These are phyloP conservation scores for Mionectes olivaceus DNA, from an alignment of 2,797 vertebrate genomes.

Conservation along the genomic window DNA sequence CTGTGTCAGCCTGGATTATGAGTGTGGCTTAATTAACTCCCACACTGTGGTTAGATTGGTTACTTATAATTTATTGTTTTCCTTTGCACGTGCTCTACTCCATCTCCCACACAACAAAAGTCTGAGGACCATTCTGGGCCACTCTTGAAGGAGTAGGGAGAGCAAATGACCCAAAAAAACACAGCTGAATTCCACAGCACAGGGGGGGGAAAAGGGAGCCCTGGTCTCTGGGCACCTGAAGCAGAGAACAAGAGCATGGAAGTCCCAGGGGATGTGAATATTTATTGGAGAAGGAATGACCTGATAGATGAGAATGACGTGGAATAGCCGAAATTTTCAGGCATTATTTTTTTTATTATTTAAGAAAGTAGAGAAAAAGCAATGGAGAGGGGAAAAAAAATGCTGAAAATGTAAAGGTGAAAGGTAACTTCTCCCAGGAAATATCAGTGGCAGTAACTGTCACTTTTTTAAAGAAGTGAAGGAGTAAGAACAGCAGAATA, in stretches of 20 bases:
- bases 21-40: neutral
- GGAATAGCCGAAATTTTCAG: neutral
- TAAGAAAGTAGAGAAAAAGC: neutral
- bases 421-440: neutral
- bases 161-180: neutral
- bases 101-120: neutral
- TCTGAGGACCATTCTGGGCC: neutral
- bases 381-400: neutral
- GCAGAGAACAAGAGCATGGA: neutral
- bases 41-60: neutral
- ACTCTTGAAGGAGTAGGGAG: neutral
- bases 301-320: too few relatives aligned
- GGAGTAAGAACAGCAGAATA: neutral
- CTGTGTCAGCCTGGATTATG: neutral
- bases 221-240: neutral
- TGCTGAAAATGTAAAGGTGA: neutral
- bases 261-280: neutral
- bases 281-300: neutral
- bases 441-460: neutral
- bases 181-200: accelerated
- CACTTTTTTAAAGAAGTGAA: neutral
- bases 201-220: accelerated
- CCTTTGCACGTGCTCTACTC: neutral
- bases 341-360: neutral
- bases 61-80: neutral